Evolutionary conservation across 2,888 invertebrate genomes (phyloP), one percentile per base, ranked within the genome.

Genomic region (Chydorus sphaericus): DNA sequence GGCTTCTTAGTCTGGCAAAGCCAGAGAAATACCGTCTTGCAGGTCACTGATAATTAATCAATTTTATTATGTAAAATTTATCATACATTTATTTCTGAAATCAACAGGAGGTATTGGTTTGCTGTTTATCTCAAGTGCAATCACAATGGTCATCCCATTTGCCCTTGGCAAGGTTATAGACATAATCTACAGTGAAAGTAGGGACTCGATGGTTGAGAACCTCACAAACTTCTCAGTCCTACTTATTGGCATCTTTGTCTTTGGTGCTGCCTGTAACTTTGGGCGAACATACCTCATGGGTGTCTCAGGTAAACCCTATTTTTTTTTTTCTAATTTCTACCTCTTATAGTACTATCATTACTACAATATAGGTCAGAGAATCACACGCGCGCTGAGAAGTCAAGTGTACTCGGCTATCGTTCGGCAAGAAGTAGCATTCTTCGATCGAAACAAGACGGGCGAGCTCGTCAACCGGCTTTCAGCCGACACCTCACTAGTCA

Each of bases 91-190:
- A n/a, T n/a, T n/a, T n/a, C n/a, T n/a, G n/a, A n/a, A n/a, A n/a
- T n/a, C n/a, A n/a, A n/a, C n/a, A 84, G 92, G 84, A 72, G 96
- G 91, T 36, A 78, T 96, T 61, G 73, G 80, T 10, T 79, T 94
- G 55, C 74, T 97, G 44, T 64, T 90, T 14, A 74, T 96, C 51
- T 94, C 94, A 1, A 94, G 93, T 62, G 75, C 82, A 57, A 89
- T 97, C 3, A 88, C 93, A 11, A 91, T 97, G 85, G 82, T 87
- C 11, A 83, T 96, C 18, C 97, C 97, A 1, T 93, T 88, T 70
- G 86, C 88, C 59, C 76, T 97, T 59, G 97, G 97, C 4, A 87
- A 85, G 73, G 82, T 96, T 23, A 79, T 97, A 60, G 96, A 97
- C 68, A 81, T 89, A 33, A 88, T 94, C 62, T 87, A 88, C 68